phyloP scores from a whole-genome alignment of 1,140 invertebrate genomes.

The Heliothis virescens region DNA sequence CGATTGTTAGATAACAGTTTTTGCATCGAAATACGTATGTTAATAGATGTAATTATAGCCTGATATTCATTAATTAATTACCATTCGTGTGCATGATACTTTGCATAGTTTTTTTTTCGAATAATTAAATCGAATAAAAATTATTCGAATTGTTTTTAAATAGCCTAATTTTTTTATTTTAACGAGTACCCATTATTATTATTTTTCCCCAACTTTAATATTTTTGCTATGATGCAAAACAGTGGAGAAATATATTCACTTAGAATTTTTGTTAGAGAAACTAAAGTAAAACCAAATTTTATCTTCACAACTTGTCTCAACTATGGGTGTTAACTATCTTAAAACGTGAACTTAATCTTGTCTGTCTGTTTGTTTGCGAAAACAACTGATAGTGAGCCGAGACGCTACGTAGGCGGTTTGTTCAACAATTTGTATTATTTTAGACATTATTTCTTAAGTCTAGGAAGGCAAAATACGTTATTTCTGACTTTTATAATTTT shows the following conservation, averaged over 20 bases:
- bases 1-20: not conserved
- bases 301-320: slow-evolving; percentile 22
- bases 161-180: no score
- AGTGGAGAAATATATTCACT: no score
- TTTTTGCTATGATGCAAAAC: no score
- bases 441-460: not conserved
- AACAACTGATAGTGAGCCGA: slow-evolving; percentile 13
- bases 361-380: slow-evolving; percentile 25
- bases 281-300: not conserved
- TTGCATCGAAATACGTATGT: slow-evolving; percentile 15
- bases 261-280: no score
- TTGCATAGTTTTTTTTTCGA: no score
- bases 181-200: no score
- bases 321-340: slow-evolving; percentile 10
- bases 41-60: slow-evolving; percentile 5
- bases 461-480: not conserved
- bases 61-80: slow-evolving; percentile 6
- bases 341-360: slow-evolving; percentile 24
- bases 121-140: no score
- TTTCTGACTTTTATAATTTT: not conserved
- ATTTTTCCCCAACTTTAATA: no score
- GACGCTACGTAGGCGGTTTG: slow-evolving; percentile 2
- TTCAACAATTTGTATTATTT: slow-evolving; percentile 12
- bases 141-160: no score
- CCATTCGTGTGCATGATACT: not conserved